A percentile compares a stretch with the other conserved stretches of the same genome.
Evolutionary conservation across 2,888 invertebrate genomes (phyloP).

Genomic region (Ecliptopera silaceata): DNA sequence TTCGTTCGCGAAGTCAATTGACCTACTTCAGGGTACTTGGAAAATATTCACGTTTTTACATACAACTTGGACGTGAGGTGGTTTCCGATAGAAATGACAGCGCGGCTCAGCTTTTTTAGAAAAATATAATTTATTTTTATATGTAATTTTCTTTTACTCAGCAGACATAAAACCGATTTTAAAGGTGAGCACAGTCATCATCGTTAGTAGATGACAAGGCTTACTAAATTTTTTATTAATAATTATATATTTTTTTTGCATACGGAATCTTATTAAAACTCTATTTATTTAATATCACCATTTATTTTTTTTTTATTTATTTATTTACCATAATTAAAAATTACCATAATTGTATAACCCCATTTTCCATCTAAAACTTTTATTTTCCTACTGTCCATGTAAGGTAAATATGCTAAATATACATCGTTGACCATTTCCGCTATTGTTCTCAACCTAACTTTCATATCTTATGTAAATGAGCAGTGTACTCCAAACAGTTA

Average conservation of each 20-base stretch:
- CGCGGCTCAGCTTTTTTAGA: background rate
- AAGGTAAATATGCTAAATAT: background rate
- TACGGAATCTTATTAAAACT: too few relatives aligned
- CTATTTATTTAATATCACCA: too few relatives aligned
- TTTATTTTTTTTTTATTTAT: background rate
- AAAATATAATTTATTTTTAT: too few relatives aligned
- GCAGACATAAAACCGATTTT: too few relatives aligned
- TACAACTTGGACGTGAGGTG: slow-evolving; percentile 50
- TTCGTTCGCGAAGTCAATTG: slow-evolving; percentile 47
- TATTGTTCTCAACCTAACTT: slow-evolving; percentile 38
- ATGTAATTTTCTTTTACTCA: too few relatives aligned
- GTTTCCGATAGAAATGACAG: slow-evolving; percentile 2
- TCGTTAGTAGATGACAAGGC: too few relatives aligned
- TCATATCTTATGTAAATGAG: slow-evolving; percentile 44
- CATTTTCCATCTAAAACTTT: slow-evolving; percentile 1
- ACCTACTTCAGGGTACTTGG: slow-evolving; percentile 47
- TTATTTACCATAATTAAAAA: background rate
- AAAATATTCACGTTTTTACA: slow-evolving; percentile 59
- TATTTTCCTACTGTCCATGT: slow-evolving; percentile 5
- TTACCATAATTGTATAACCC: background rate
- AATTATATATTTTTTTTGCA: too few relatives aligned
- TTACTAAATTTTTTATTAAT: too few relatives aligned
- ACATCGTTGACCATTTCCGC: slow-evolving; percentile 32
- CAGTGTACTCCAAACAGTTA: slow-evolving; percentile 46
- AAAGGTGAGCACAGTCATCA: too few relatives aligned